These are phyloP conservation scores for Excalfactoria chinensis DNA, from an alignment of 2,113 vertebrate genomes.

Conservation along the genomic window DNA sequence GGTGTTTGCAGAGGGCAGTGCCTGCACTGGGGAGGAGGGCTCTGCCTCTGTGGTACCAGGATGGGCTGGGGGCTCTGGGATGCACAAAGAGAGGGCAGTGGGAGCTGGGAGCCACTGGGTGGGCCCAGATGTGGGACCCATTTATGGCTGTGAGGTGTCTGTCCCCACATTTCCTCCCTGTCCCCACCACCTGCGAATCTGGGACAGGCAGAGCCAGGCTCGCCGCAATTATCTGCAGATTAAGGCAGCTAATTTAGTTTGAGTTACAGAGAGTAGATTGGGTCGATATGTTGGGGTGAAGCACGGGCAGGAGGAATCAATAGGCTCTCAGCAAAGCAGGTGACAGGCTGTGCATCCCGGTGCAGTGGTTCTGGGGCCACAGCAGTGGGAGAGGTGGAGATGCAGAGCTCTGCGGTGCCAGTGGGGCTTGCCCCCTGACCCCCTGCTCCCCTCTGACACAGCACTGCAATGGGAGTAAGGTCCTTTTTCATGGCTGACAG, in stretches of 20 bases:
- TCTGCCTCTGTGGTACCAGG: neutral
- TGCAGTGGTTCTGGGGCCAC: neutral
- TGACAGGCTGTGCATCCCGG: rapidly evolving
- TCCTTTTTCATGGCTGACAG: conserved; percentile 63
- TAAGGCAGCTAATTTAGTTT: conserved; percentile 61
- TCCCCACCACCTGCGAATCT: neutral
- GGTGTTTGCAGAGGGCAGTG: neutral
- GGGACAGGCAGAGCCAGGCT: conserved; percentile 21
- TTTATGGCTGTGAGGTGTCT: neutral
- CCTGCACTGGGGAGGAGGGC: neutral
- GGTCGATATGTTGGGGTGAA: conserved; percentile 17
- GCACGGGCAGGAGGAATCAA: neutral
- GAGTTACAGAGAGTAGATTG: conserved; percentile 3
- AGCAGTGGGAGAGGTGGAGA: neutral
- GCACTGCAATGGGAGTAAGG: neutral
- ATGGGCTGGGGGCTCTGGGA: neutral
- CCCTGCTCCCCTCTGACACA: neutral
- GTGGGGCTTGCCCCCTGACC: neutral
- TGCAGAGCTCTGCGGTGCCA: neutral
- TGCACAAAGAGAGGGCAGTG: no score
- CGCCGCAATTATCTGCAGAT: neutral
- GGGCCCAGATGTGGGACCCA: rapidly evolving
- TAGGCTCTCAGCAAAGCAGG: neutral
- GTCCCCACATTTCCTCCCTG: neutral
- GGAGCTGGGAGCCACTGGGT: neutral